Base-by-base conservation (phyloP, 2,797 vertebrate genomes). In the Manis crassicaudata region DNA sequence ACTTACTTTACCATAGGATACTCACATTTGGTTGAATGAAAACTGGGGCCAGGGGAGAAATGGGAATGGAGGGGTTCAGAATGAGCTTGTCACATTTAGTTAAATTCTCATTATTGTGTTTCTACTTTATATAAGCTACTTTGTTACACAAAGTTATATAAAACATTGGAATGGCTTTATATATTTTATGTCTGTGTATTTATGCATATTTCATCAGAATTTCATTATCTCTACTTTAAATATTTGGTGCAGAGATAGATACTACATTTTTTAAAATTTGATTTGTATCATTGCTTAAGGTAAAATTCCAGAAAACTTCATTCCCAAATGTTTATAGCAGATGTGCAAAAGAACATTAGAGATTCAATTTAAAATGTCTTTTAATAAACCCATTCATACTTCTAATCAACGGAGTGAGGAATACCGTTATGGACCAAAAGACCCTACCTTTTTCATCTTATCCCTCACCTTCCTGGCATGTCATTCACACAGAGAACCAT, bases 121-220 rank as follows among this genome's bases (percentile, higher is more conserved):
- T 23, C 52, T 1, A 29, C 20, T 79, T 3, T 37, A 29, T 75
- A 83, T 77, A 90, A 70, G 29, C 70, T 81, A 76, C 27, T 79
- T 82, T 75, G 67, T 17, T 75, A 95, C 10, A 46, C 11, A 46
- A 46, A 46, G 46, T 46, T 46, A 46, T 46, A 46, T 46, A 46
- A 46, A 88, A 67, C 56, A 83, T 62, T 8, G 8, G 3, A 58
- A 90, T 46, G 23, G n/a, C 25, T 67, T 81, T 68, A 67, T 70
- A 14, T 14, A 82, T 46, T 75, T 60, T 52, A 23, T 27, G 14
- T n/a, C 14, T 94, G 68, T 90, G 35, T 60, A 56, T 52, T 76
- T 68, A 73, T 62, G 56, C 5, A 76, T 85, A 93, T 94, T 84
- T 87, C 54, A 80, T 70, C 4, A 89, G 29, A 76, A 86, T 85